Evolutionary conservation across 2,797 vertebrate species (phyloP), one percentile per base, ranked within the genome.

Genomic region (Hemibagrus guttatus): DNA sequence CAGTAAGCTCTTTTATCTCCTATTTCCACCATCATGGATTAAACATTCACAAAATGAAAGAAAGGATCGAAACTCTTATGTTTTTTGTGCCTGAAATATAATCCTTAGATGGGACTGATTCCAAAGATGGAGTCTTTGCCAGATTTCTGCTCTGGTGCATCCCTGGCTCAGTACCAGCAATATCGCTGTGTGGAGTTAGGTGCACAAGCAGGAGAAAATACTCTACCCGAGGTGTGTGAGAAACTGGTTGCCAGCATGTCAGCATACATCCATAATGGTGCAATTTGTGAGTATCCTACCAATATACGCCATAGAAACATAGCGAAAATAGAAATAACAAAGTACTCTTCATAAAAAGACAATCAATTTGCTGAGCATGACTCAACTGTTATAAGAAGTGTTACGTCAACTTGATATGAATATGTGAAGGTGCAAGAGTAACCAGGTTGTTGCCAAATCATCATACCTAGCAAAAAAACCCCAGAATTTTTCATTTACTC

Each of bases 81-180:
- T 56, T 17, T 49, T 66, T 72, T 78, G 39, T 68, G 46, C 12
- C 6, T 19, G n/a, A 59, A 39, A 68, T 80, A 78, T 79, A n/a
- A 86, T 80, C 39, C 31, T 58, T 91, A 98, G 97, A 95, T 98
- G 91, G 95, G 95, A 89, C 92, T 98, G 86, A 95, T 98, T 93
- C 97, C 97, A 58, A 95, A 93, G 85, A 94, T 96, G 0, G 7
- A 91, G 68, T 95, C 96, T 0, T 28, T 96, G 72, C 94, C 94
- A 91, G 94, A 95, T 87, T 93, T 97, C 69, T 97, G 96, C 88
- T 96, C 93, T 35, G 88, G 95, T 90, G 93, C 80, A 5, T 91
- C 95, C 86, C 89, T 95, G 76, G 93, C 95, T 39, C 93, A 96
- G 39, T 96, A 95, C 86, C 93, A 93, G 46, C 93, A 91, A 46